A percentile compares a stretch with the other conserved stretches of the same genome.
These are phyloP conservation scores for Latrodectus geometricus DNA, from an alignment of 1,140 invertebrate species.

Conservation along the genomic window DNA sequence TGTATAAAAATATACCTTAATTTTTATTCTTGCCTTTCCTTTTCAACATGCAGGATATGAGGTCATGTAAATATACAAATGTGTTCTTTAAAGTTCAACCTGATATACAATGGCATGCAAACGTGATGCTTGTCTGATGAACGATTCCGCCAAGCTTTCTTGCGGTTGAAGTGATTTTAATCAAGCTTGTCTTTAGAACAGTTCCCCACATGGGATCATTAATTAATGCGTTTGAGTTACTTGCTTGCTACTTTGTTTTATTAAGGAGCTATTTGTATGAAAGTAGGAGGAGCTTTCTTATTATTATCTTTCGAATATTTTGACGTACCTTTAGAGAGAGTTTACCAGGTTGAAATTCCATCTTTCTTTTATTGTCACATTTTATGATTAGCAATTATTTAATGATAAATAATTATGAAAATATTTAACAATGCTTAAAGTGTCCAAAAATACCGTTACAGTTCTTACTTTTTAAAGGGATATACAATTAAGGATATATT, in stretches of 20 bases:
- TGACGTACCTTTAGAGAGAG: too few species aligned
- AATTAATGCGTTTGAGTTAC: conserved; percentile 36
- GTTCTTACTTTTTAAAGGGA: too few species aligned
- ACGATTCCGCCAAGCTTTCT: conserved; percentile 33
- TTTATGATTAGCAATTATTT: neutral
- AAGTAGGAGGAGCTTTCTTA: conserved; percentile 33
- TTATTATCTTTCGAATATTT: conserved; percentile 17
- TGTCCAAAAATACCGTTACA: too few species aligned
- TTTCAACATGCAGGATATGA: too few species aligned
- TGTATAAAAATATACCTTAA: too few species aligned
- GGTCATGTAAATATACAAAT: too few species aligned
- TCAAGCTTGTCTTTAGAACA: neutral
- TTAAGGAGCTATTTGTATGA: conserved; percentile 36
- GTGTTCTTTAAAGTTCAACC: too few species aligned
- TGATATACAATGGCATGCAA: conserved; percentile 14
- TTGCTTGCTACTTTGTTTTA: conserved; percentile 40
- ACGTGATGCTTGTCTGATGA: conserved; percentile 21
- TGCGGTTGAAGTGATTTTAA: neutral
- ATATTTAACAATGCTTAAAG: too few species aligned
- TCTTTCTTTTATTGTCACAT: neutral
- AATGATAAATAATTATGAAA: neutral
- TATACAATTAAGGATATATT: too few species aligned
- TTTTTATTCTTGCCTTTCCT: too few species aligned
- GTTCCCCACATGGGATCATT: conserved; percentile 31
- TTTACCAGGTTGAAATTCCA: too few species aligned